phyloP scores from a whole-genome alignment of 2,797 vertebrate genomes.

The Rhinogobio ventralis region DNA sequence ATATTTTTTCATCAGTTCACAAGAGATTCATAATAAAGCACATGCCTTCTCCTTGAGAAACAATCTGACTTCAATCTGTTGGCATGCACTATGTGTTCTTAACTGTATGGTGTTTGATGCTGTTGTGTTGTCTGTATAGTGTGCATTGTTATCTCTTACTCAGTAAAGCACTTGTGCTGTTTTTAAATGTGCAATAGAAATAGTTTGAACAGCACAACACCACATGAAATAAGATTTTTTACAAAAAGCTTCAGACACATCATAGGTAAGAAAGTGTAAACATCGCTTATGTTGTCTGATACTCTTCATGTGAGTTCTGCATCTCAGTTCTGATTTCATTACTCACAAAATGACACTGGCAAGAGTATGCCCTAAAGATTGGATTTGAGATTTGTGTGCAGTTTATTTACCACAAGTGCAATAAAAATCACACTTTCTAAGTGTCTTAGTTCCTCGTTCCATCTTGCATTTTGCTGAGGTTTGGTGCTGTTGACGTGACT shows the following conservation, averaged over 20 bases:
- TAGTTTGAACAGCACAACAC: not conserved
- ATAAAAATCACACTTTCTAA: constrained; percentile 16
- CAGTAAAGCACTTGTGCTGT: not conserved
- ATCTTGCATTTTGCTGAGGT: not conserved
- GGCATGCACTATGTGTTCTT: not conserved
- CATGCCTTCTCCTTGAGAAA: not conserved
- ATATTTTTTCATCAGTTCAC: not conserved
- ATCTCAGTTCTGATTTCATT: not conserved
- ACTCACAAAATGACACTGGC: not conserved
- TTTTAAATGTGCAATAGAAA: not conserved
- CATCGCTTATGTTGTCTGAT: not conserved
- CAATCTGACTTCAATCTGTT: not conserved
- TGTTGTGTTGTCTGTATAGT: not conserved
- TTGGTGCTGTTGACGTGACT: not conserved
- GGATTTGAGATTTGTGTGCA: not conserved
- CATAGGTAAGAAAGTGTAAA: no score
- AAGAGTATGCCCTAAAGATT: not conserved
- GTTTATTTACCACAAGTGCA: not conserved
- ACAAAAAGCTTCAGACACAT: not conserved
- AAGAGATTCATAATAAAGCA: constrained; percentile 2
- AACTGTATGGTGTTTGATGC: not conserved
- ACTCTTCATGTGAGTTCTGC: not conserved
- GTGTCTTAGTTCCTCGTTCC: no score
- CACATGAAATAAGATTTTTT: not conserved
- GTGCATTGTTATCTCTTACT: not conserved